Percentiles rank a stretch among this genome's conserved stretches.
phyloP scores from a whole-genome alignment of 2,113 vertebrate genomes.

The Circaetus cinerascens region DNA sequence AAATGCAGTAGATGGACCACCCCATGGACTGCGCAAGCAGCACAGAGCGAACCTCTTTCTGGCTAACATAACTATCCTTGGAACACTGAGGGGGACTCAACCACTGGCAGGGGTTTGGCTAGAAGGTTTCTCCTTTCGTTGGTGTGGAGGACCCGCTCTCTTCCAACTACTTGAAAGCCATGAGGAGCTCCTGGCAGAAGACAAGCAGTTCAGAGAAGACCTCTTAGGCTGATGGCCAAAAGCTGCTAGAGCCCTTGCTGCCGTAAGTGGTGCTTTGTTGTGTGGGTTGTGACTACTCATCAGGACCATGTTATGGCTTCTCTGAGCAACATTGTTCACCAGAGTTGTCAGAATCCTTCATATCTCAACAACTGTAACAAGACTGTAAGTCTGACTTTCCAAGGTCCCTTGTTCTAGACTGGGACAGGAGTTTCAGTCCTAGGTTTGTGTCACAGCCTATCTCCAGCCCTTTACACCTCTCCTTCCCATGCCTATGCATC shows the following conservation, averaged over 20 bases:
- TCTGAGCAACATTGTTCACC: background rate
- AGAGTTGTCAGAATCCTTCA: background rate
- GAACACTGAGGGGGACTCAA: background rate
- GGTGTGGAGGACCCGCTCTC: background rate
- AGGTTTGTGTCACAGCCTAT: background rate
- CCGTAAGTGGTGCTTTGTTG: background rate
- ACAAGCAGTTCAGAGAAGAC: background rate
- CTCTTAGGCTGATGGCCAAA: background rate
- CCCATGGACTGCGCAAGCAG: background rate
- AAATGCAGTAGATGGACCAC: background rate
- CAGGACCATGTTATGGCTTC: background rate
- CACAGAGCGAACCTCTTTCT: background rate
- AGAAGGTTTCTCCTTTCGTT: background rate
- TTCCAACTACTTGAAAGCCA: background rate
- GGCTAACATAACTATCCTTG: background rate
- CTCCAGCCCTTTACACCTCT: background rate
- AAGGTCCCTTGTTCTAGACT: background rate
- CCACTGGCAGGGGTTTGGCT: fast-evolving
- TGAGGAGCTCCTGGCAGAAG: background rate
- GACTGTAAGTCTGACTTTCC: background rate
- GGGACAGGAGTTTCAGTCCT: background rate
- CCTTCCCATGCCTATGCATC: background rate
- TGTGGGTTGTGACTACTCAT: background rate
- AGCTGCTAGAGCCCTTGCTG: background rate
- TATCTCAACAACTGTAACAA: background rate